Conservation (phyloP, 2,888 invertebrate species). For the Cotesia congregata region DNA sequence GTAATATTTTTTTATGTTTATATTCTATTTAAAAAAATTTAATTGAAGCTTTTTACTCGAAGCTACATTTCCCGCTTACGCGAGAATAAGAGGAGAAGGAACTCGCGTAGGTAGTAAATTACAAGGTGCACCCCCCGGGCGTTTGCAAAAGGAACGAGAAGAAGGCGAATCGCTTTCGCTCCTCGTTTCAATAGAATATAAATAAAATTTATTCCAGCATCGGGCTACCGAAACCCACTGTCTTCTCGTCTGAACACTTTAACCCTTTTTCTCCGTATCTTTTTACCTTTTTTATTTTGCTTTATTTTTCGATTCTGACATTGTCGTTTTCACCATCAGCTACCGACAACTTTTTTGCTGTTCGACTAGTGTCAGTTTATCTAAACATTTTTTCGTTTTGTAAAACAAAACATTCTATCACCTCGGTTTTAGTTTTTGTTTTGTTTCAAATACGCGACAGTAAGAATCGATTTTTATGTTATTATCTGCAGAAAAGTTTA, state of each 20-base stretch:
- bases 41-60: slow-evolving; percentile 37
- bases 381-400: not conserved
- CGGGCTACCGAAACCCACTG: slow-evolving; percentile 53
- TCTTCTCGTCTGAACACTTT: slow-evolving; percentile 2
- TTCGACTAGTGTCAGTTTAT: not conserved
- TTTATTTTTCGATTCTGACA: slow-evolving; percentile 11
- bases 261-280: slow-evolving; percentile 29
- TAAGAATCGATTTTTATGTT: too few relatives aligned
- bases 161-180: slow-evolving; percentile 50
- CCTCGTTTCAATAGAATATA: slow-evolving; percentile 61
- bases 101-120: slow-evolving; percentile 58
- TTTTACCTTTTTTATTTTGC: slow-evolving; percentile 6
- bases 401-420: not conserved
- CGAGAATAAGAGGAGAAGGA: slow-evolving; percentile 14
- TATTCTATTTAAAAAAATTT: slow-evolving; percentile 23
- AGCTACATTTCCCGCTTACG: slow-evolving; percentile 20
- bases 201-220: slow-evolving; percentile 59
- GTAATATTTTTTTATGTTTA: slow-evolving; percentile 21
- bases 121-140: slow-evolving; percentile 54
- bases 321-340: not conserved
- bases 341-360: not conserved
- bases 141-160: slow-evolving; percentile 38
- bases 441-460: too few relatives aligned
- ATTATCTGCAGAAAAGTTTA: too few relatives aligned
- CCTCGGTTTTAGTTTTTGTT: not conserved